Evolutionary conservation across 2,888 invertebrate species (phyloP).

Genomic region (Odontomyia ornata): DNA sequence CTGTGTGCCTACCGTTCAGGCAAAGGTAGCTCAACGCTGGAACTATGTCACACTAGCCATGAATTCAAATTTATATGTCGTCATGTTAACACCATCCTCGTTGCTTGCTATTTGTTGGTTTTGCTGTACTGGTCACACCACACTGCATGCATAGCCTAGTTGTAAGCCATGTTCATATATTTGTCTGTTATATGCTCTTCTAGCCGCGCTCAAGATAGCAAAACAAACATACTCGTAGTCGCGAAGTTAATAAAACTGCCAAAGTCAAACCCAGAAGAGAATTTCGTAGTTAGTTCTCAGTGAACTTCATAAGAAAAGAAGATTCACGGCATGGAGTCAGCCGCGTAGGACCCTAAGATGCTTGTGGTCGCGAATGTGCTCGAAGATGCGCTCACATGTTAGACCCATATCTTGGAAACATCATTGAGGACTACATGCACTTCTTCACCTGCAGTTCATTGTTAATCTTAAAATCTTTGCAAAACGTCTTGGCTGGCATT

Average conservation of each 20-base stretch:
- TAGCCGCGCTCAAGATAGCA: neutral
- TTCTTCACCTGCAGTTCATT: conserved; percentile 35
- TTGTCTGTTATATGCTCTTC: neutral
- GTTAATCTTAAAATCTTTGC: conserved; percentile 27
- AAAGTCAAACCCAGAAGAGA: neutral
- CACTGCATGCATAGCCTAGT: conserved; percentile 3
- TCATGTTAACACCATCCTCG: conserved; percentile 13
- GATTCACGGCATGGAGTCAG: neutral
- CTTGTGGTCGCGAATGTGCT: neutral
- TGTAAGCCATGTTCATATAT: neutral
- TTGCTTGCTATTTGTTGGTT: neutral
- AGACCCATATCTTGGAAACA: conserved; percentile 7
- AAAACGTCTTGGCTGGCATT: conserved; percentile 17
- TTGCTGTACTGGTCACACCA: conserved; percentile 1
- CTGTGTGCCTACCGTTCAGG: no score
- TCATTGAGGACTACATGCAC: conserved; percentile 20
- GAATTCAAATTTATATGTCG: conserved; percentile 26
- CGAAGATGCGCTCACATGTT: neutral
- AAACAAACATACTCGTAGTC: neutral
- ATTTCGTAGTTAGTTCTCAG: neutral
- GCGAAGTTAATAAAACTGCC: conserved; percentile 7
- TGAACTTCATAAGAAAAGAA: neutral
- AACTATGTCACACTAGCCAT: conserved; percentile 33
- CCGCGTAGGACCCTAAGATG: neutral
- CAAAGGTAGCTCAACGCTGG: neutral